These are phyloP conservation scores for Taenioides sp. DNA, from an alignment of 2,797 vertebrate species.

Conservation along the genomic window DNA sequence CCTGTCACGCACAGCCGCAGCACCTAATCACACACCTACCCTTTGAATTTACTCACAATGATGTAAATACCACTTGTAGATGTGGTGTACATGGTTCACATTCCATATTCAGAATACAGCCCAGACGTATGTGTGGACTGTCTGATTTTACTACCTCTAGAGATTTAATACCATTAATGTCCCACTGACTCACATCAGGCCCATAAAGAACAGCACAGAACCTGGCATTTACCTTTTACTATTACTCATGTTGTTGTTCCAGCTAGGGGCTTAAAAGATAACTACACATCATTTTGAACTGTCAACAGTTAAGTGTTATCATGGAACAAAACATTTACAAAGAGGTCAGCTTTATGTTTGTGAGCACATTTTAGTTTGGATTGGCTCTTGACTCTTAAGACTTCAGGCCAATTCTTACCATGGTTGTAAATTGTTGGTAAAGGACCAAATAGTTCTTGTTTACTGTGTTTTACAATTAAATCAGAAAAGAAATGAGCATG, in stretches of 20 bases:
- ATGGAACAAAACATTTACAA: background rate
- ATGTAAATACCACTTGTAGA: background rate
- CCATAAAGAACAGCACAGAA: no score
- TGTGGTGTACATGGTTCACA: conserved; percentile 4
- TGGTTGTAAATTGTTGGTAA: no score
- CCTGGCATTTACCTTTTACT: background rate
- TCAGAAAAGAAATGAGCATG: no score
- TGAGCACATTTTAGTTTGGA: no score
- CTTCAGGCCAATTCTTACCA: no score
- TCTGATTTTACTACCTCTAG: background rate
- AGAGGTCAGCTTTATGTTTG: background rate
- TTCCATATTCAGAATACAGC: background rate
- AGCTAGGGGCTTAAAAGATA: background rate
- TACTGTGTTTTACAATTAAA: no score
- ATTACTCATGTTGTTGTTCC: background rate
- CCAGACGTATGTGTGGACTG: conserved; percentile 3
- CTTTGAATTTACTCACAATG: conserved; percentile 8
- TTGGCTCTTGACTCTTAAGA: no score
- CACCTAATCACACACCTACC: conserved; percentile 16
- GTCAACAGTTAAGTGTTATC: background rate
- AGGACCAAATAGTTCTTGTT: no score
- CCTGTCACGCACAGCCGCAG: conserved; percentile 44
- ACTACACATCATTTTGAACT: background rate
- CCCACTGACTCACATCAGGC: background rate
- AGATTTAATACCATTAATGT: background rate